Base-by-base conservation (phyloP, 1,140 invertebrate species). In the Drosophila bocqueti region DNA sequence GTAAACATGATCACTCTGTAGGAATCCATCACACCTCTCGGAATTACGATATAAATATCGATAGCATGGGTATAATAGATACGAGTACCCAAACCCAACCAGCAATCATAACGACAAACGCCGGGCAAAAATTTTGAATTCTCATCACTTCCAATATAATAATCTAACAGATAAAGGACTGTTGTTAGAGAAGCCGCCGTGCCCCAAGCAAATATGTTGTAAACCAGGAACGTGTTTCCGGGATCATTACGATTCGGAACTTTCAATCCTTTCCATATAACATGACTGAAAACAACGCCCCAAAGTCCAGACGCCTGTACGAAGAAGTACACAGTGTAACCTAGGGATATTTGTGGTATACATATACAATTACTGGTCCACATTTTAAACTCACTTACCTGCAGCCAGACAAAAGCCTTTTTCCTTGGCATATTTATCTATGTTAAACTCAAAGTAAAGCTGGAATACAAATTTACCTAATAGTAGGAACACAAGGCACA, bases 171-270 rank as follows among this genome's bases (percentile, higher is more conserved):
- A 24, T 1, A 38, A 24, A 55, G 16, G 0, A 38, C 13, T 38
- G 34, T 5, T 0, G 52, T 38, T 55, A 55, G 34, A 24, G 9
- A 24, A 16, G 47, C 47, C 18, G 52, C 52, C 8, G 15, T 55
- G 52, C 34, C 15, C 52, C 52, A 38, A 7, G n/a, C 49, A 31
- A 52, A 52, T 3, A 52, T 52, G n/a, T 52, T 52, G 49, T 34
- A 18, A 6, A 1, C 29, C 29, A 34, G 18, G 36, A 55, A 55
- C 1, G 21, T 55, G 5, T 15, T 38, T 40, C 9, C 0, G 21
- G 21, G 2, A 40, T 55, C 21, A 55, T 38, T 16, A 10, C 18
- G 34, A 24, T 11, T 24, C 1, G 38, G 21, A 24, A 21, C 21
- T 16, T n/a, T 55, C 7, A 55, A n/a, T 40, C 54, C 54, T 3